These are phyloP conservation scores for Otolemur crassicaudatus DNA, from an alignment of 2,797 vertebrate species.

Conservation along the genomic window DNA sequence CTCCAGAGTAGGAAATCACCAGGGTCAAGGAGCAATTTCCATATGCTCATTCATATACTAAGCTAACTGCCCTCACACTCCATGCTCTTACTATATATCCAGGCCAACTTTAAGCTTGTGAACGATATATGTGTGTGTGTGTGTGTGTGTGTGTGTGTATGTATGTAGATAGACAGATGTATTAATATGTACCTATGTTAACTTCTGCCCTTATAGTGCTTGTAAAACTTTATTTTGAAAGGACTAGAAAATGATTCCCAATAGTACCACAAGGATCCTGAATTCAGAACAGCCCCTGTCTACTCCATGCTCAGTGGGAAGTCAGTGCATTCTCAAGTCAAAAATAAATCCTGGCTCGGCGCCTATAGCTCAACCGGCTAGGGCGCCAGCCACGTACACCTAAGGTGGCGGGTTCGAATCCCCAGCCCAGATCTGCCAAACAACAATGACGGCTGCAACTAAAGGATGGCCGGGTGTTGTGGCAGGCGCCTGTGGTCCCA, in stretches of 20 bases:
- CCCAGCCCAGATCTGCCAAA: too few relatives aligned
- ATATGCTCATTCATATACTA: constrained; percentile 26
- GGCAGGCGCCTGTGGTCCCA: too few relatives aligned
- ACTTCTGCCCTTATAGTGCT: not conserved
- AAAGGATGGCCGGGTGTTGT: too few relatives aligned
- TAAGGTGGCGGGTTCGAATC: too few relatives aligned
- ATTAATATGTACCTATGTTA: not conserved
- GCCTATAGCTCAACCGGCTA: too few relatives aligned
- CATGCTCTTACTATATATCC: constrained; percentile 14
- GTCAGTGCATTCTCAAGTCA: not conserved
- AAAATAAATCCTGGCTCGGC: constrained; percentile 40
- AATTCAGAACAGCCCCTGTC: not conserved
- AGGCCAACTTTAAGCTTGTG: not conserved
- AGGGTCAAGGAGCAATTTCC: constrained; percentile 34
- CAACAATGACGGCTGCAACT: too few relatives aligned
- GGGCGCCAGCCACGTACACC: too few relatives aligned
- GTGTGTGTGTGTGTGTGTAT: too few relatives aligned
- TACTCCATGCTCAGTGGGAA: not conserved
- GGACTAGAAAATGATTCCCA: not conserved
- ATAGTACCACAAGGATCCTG: not conserved
- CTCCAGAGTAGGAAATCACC: constrained; percentile 28
- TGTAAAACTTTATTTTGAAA: constrained; percentile 38
- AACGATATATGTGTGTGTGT: not conserved
- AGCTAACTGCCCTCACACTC: not conserved
- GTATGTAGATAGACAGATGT: not conserved